Evolutionary conservation across 1,140 invertebrate species (phyloP), one percentile per base, ranked within the genome.

Genomic region (Drosophila fuyamai): DNA sequence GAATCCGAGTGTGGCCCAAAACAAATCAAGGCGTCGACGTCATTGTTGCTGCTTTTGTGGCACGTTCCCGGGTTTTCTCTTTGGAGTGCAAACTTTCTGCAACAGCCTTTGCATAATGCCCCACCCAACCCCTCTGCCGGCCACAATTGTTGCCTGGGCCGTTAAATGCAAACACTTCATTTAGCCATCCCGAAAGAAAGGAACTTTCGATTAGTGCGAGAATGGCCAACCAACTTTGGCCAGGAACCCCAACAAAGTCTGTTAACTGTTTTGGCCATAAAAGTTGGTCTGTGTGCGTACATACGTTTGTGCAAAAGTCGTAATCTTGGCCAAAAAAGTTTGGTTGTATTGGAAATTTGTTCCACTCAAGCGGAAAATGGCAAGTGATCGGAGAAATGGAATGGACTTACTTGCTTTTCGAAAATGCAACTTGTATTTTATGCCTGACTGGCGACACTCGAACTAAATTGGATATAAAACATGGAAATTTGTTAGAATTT

Each of bases 111-210:
- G 73, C 74, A 77, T 77, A 77, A 61, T 48, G 57, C 58, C 35
- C 18, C 60, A 35, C 36, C 58, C 29, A n/a, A 5, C 32, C 29
- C 29, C 27, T 16, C n/a, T 23, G 6, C 4, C 12, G 41, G 27
- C 46, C 68, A 48, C 71, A 73, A 62, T 73, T 41, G 70, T 12
- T 58, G 73, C 14, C 70, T 48, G 46, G 41, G 43, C 72, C n/a
- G 53, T 67, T 63, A 67, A 68, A 63, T 66, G 66, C 71, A 76
- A 83, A 79, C 77, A 82, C 80, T 83, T 83, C 55, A 83, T 71
- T 83, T 59, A 59, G 63, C 55, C 35, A 56, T 59, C 50, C 8
- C 36, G 32, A 60, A 61, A 62, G 32, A 35, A 60, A 16, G 51
- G 18, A 81, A 67, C 48, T 79, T 60, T 57, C 67, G 73, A 76